These are phyloP conservation scores for Salvelinus fontinalis DNA, from an alignment of 2,113 vertebrate genomes.

Conservation along the genomic window DNA sequence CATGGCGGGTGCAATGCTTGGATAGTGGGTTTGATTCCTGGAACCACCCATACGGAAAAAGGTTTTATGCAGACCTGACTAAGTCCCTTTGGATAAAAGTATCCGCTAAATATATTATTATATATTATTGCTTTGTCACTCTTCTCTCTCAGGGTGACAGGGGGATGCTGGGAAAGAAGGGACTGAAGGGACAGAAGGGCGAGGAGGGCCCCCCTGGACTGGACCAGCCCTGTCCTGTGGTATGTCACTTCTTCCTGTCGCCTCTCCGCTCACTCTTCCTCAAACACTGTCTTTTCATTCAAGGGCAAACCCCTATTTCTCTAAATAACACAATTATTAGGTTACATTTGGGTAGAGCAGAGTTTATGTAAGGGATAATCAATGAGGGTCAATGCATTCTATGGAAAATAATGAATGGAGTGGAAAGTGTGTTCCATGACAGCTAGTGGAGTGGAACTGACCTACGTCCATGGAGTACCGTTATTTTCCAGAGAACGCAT, in stretches of 20 bases:
- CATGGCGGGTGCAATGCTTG: too few species aligned
- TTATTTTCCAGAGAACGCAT: too few species aligned
- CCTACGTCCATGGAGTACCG: too few species aligned
- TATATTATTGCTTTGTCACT: background rate
- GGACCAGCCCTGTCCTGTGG: conserved; percentile 87
- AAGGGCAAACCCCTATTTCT: background rate
- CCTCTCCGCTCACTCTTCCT: background rate
- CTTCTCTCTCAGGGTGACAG: conserved; percentile 75
- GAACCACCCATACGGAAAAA: too few species aligned
- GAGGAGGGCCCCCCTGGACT: conserved; percentile 83
- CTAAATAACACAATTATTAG: background rate
- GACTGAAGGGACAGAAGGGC: conserved; percentile 84
- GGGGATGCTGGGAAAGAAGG: conserved; percentile 79
- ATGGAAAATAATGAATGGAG: background rate
- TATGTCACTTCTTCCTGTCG: conserved; percentile 36
- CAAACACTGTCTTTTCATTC: background rate
- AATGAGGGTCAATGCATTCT: background rate
- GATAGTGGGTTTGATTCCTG: too few species aligned
- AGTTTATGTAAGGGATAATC: background rate
- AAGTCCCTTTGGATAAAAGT: background rate
- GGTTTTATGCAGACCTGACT: too few species aligned
- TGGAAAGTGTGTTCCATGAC: background rate
- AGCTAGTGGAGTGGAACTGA: too few species aligned
- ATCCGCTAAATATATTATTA: too few species aligned
- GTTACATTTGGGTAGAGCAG: background rate